A percentile compares a stretch with the other conserved stretches of the same genome.
These are phyloP conservation scores for Hemibagrus guttatus DNA, from an alignment of 2,797 vertebrate species.

Conservation along the genomic window DNA sequence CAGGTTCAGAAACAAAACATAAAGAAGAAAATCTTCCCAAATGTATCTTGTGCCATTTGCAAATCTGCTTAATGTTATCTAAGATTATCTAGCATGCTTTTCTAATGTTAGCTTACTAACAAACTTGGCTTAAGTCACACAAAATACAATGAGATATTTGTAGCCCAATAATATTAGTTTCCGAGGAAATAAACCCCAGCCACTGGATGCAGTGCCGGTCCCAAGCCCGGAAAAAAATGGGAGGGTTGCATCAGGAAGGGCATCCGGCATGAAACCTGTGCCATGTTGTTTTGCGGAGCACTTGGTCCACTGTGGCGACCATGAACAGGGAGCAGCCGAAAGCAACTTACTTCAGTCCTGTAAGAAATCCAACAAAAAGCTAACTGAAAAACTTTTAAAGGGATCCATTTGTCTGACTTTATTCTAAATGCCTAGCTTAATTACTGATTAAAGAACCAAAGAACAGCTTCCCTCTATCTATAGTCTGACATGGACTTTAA, in stretches of 20 bases:
- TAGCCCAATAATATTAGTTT: not conserved
- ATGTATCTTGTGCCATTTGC: not conserved
- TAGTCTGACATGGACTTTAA: constrained; percentile 34
- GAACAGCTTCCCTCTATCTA: constrained; percentile 45
- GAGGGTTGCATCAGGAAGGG: too few relatives aligned
- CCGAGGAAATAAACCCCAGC: not conserved
- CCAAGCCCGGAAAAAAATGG: too few relatives aligned
- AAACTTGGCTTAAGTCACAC: not conserved
- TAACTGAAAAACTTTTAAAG: not conserved
- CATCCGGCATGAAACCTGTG: too few relatives aligned
- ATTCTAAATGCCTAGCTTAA: constrained; percentile 8
- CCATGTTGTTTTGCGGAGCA: too few relatives aligned
- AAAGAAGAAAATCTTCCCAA: not conserved
- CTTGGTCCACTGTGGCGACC: too few relatives aligned
- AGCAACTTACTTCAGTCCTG: not conserved
- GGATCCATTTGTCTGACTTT: not conserved
- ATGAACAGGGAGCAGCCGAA: too few relatives aligned
- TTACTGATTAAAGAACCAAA: constrained; percentile 10
- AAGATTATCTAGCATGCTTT: not conserved
- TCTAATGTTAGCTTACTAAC: not conserved
- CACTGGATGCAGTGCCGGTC: too few relatives aligned
- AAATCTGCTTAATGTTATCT: not conserved
- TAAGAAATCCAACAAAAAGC: not conserved
- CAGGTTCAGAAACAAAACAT: too few relatives aligned
- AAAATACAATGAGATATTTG: not conserved